phyloP scores from a whole-genome alignment of 2,113 vertebrate genomes.

The Nansenia antarctica region DNA sequence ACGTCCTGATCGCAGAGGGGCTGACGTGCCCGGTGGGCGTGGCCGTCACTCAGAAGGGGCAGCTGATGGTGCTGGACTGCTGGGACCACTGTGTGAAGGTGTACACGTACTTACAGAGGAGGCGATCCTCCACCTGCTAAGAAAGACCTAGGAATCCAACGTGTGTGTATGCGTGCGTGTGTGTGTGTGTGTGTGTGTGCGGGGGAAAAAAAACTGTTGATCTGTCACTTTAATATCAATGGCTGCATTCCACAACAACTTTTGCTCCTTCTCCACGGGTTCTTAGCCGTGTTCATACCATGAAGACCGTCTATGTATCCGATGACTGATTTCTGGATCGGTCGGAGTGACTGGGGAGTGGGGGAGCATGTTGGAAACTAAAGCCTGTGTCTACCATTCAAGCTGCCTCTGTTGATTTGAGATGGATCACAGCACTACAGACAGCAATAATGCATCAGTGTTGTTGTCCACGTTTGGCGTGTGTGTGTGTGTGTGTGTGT shows the following conservation, averaged over 20 bases:
- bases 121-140: conserved; percentile 77
- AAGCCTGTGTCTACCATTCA: conserved; percentile 1
- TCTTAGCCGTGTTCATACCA: not conserved
- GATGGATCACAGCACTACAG: conserved; percentile 23
- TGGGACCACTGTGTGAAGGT: conserved; percentile 99
- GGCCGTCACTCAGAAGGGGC: conserved; percentile 93
- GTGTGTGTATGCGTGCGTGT: conserved; percentile 5
- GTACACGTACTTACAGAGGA: conserved; percentile 90
- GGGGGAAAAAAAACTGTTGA: not conserved
- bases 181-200: conserved; percentile 12
- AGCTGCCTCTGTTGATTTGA: conserved; percentile 16
- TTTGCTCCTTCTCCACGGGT: not conserved
- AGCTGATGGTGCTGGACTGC: conserved; percentile 93
- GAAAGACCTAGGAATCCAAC: conserved; percentile 3
- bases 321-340: not conserved
- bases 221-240: conserved; percentile 49
- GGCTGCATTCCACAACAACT: conserved; percentile 30
- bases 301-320: not conserved
- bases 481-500: too few relatives aligned
- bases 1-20: conserved; percentile 89
- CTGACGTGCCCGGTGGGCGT: conserved; percentile 92
- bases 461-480: conserved; percentile 19
- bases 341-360: not conserved
- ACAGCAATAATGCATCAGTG: conserved; percentile 31
- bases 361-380: conserved; percentile 3